phyloP scores from a whole-genome alignment of 2,113 vertebrate species.

The Ariopsis seemanni region DNA sequence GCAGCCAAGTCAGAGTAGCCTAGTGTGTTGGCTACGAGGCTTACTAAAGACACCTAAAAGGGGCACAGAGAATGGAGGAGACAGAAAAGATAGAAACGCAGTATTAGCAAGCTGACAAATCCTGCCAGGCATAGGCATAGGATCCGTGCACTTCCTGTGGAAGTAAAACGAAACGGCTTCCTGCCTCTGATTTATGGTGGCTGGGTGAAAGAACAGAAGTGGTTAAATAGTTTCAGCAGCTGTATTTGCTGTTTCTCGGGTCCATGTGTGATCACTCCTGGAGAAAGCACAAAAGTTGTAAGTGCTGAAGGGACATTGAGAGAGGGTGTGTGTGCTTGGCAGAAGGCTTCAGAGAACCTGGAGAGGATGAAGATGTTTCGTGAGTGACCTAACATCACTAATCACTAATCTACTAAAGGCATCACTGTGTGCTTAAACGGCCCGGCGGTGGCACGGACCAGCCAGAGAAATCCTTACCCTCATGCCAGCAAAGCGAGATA shows the following conservation, averaged over 20 bases:
- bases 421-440: neutral
- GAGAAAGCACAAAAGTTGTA: neutral
- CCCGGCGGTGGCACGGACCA: neutral
- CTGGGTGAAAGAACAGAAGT: neutral
- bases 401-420: conserved; percentile 17
- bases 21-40: conserved; percentile 86
- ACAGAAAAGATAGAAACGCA: conserved; percentile 52
- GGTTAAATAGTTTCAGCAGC: neutral
- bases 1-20: conserved; percentile 95
- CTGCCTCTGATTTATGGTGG: neutral
- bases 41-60: conserved; percentile 90
- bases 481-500: conserved; percentile 76
- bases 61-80: conserved; percentile 53
- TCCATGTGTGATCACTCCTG: conserved; percentile 20
- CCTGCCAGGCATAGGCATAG: conserved; percentile 24
- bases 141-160: conserved; percentile 35
- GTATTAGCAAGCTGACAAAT: conserved; percentile 47
- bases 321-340: neutral
- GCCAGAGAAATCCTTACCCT: conserved; percentile 75
- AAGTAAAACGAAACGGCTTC: neutral
- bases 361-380: neutral
- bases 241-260: neutral
- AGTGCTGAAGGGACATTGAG: neutral
- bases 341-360: conserved; percentile 29
- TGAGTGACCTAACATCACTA: neutral